Conservation (phyloP, 2,113 vertebrate genomes). For the Myotis yumanensis region DNA sequence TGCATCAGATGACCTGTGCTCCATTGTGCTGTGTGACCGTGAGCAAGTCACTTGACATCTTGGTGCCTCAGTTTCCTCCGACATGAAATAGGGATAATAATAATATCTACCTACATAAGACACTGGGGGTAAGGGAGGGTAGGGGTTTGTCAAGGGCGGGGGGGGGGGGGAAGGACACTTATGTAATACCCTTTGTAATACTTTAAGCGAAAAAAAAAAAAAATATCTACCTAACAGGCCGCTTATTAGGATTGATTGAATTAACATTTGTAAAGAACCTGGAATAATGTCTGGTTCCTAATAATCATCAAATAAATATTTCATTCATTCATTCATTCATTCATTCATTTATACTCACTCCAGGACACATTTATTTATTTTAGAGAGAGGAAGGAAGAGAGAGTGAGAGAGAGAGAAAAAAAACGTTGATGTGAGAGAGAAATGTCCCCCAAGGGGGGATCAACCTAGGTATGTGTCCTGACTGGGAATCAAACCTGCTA, state of each 20-base stretch:
- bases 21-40: neutral
- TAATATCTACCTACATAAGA: neutral
- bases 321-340: neutral
- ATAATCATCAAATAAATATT: neutral
- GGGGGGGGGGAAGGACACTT: too few species aligned
- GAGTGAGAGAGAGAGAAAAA: neutral
- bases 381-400: neutral
- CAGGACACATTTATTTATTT: neutral
- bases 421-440: neutral
- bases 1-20: accelerated
- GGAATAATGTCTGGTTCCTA: neutral
- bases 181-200: too few species aligned
- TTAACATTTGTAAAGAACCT: neutral
- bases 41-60: neutral
- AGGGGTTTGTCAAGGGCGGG: too few species aligned
- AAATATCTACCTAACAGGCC: neutral
- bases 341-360: neutral
- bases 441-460: neutral
- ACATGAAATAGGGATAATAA: neutral
- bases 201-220: too few species aligned
- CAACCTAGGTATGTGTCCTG: neutral
- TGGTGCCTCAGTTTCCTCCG: neutral
- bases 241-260: neutral
- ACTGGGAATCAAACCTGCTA: neutral
- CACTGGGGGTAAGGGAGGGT: too few species aligned